Evolutionary conservation across 2,888 invertebrate species (phyloP).

Genomic region (Rhagium mordax): DNA sequence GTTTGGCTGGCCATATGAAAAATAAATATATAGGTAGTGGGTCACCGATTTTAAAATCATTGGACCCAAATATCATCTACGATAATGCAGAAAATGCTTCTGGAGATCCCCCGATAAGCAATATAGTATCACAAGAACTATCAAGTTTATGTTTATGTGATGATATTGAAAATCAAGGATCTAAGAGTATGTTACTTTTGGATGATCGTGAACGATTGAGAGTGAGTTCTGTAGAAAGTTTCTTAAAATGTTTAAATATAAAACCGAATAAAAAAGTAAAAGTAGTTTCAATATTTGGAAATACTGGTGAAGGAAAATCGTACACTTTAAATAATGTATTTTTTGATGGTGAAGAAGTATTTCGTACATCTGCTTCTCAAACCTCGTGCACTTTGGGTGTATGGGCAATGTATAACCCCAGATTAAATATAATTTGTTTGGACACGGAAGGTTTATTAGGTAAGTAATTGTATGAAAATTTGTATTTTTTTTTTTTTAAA

Average conservation of each 20-base stretch:
- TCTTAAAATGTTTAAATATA: constrained; percentile 71
- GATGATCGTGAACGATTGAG: constrained; percentile 76
- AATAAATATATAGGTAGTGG: constrained; percentile 38
- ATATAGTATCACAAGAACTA: constrained; percentile 38
- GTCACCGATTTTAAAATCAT: constrained; percentile 61
- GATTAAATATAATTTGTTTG: constrained; percentile 78
- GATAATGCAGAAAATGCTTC: constrained; percentile 29
- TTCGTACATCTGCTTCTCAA: constrained; percentile 79
- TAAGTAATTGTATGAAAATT: constrained; percentile 40
- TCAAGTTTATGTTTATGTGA: constrained; percentile 54
- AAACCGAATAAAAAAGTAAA: constrained; percentile 76
- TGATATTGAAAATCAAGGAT: constrained; percentile 46
- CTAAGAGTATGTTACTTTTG: constrained; percentile 74
- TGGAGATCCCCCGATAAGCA: constrained; percentile 20
- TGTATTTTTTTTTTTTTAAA: background rate
- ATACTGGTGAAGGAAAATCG: constrained; percentile 88
- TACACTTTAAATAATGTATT: constrained; percentile 82
- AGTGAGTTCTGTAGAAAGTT: constrained; percentile 73
- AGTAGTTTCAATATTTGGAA: constrained; percentile 88
- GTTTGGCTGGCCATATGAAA: constrained; percentile 47
- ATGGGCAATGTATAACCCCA: constrained; percentile 82
- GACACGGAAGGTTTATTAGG: constrained; percentile 88
- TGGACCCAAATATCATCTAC: constrained; percentile 58
- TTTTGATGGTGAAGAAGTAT: constrained; percentile 77
- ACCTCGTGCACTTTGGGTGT: constrained; percentile 84